Percentiles rank a stretch among this genome's conserved stretches.
These are phyloP conservation scores for Teleogryllus oceanicus DNA, from an alignment of 2,888 invertebrate species.

Conservation along the genomic window DNA sequence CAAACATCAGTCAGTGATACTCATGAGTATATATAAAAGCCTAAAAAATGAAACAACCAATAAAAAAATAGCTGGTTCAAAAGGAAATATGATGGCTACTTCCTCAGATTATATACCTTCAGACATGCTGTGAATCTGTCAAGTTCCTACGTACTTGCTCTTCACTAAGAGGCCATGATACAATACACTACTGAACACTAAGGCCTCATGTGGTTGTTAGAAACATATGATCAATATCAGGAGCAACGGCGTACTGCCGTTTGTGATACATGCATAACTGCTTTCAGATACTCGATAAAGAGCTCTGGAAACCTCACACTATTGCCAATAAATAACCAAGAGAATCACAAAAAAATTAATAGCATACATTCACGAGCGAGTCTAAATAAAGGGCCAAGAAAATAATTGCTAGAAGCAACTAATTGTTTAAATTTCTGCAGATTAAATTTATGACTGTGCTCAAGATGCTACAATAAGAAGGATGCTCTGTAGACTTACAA, in stretches of 20 bases:
- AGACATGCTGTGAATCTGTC: neutral
- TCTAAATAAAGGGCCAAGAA: neutral
- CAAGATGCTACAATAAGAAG: neutral
- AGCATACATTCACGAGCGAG: neutral
- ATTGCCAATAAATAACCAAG: neutral
- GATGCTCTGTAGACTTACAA: neutral
- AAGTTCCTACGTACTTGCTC: constrained; percentile 9
- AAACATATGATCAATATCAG: constrained; percentile 9
- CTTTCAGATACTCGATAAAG: neutral
- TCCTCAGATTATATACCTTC: neutral
- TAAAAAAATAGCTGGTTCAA: constrained; percentile 18
- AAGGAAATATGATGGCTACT: constrained; percentile 18
- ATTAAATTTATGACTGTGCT: neutral
- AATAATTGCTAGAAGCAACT: neutral
- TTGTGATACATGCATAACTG: neutral
- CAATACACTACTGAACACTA: constrained; percentile 9
- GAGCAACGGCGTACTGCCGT: neutral
- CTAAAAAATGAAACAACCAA: constrained; percentile 18
- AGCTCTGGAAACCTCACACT: neutral
- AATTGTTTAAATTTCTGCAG: neutral
- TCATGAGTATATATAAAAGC: constrained; percentile 11
- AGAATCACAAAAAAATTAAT: neutral
- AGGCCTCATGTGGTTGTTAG: neutral
- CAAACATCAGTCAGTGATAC: neutral
- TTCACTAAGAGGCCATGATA: constrained; percentile 9